Evolutionary conservation across 2,797 vertebrate species (phyloP).

Genomic region (Danio jaintianensis): DNA sequence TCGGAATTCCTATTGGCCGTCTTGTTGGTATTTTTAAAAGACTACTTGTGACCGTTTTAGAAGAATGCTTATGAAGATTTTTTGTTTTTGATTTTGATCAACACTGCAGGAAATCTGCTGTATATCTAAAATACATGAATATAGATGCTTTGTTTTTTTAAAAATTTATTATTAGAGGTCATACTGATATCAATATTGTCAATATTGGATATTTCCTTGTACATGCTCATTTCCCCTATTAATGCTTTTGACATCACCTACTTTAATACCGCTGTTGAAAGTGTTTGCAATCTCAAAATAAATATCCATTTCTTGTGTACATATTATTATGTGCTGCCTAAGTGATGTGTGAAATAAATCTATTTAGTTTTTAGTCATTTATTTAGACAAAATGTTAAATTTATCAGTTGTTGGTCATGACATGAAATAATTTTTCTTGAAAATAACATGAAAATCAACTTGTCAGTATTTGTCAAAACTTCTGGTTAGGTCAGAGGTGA

Average conservation of each 20-base stretch:
- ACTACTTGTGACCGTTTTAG: not conserved
- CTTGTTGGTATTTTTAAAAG: not conserved
- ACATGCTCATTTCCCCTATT: not conserved
- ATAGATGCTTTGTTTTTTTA: not conserved
- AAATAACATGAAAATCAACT: not conserved
- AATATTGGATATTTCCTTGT: not conserved
- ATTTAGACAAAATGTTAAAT: not conserved
- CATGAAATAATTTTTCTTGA: not conserved
- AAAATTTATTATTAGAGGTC: not conserved
- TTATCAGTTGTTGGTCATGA: not conserved
- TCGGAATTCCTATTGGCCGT: conserved; percentile 53
- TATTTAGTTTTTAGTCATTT: not conserved
- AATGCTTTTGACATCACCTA: not conserved
- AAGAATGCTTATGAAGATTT: not conserved
- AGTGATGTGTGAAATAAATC: not conserved
- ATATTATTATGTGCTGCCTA: not conserved
- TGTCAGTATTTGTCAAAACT: not conserved
- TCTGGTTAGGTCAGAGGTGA: not conserved
- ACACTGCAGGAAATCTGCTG: not conserved
- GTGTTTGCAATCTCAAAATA: not conserved
- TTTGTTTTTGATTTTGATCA: not conserved
- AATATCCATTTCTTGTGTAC: not conserved
- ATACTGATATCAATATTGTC: not conserved
- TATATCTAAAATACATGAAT: not conserved
- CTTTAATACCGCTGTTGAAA: not conserved